Conservation (phyloP, 2,113 vertebrate genomes). For the Neotoma lepida region DNA sequence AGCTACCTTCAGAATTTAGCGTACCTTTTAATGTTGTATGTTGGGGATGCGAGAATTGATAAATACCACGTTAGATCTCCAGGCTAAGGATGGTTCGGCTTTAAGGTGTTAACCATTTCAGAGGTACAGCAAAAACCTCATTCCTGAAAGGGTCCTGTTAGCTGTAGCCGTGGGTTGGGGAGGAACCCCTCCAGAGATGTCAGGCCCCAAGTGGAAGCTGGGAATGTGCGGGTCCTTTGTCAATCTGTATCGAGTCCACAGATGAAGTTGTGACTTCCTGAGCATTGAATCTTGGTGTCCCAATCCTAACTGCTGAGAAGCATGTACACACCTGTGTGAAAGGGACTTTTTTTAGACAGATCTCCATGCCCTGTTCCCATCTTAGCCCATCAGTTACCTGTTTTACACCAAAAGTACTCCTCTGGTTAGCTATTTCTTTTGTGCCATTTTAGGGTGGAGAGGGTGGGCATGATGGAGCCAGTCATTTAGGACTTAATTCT, state of each 20-base stretch:
- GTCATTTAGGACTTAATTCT: conserved; percentile 75
- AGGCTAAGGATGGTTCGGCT: conserved; percentile 88
- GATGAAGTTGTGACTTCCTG: conserved; percentile 69
- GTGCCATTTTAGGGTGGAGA: conserved; percentile 77
- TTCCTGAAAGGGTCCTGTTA: conserved; percentile 63
- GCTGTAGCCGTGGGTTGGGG: conserved; percentile 64
- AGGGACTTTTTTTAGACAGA: conserved; percentile 56
- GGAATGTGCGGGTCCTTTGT: conserved; percentile 58
- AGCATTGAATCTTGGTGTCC: conserved; percentile 55
- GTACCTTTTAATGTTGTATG: conserved; percentile 90
- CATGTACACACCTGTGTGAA: conserved; percentile 40
- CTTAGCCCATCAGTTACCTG: conserved; percentile 68
- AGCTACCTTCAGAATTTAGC: conserved; percentile 90
- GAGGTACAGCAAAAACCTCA: conserved; percentile 80
- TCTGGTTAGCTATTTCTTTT: conserved; percentile 77
- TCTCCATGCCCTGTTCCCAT: conserved; percentile 64
- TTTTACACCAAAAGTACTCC: conserved; percentile 78
- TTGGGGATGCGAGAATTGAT: conserved; percentile 87
- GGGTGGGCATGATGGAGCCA: conserved; percentile 82
- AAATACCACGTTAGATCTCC: conserved; percentile 83
- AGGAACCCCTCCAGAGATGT: conserved; percentile 47
- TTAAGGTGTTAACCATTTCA: conserved; percentile 82
- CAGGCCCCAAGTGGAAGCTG: conserved; percentile 64
- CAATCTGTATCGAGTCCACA: conserved; percentile 45
- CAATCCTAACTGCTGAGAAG: conserved; percentile 9